Percentiles rank a stretch among this genome's conserved stretches.
These are phyloP conservation scores for Drosophila birchii DNA, from an alignment of 2,888 invertebrate genomes.

Conservation along the genomic window DNA sequence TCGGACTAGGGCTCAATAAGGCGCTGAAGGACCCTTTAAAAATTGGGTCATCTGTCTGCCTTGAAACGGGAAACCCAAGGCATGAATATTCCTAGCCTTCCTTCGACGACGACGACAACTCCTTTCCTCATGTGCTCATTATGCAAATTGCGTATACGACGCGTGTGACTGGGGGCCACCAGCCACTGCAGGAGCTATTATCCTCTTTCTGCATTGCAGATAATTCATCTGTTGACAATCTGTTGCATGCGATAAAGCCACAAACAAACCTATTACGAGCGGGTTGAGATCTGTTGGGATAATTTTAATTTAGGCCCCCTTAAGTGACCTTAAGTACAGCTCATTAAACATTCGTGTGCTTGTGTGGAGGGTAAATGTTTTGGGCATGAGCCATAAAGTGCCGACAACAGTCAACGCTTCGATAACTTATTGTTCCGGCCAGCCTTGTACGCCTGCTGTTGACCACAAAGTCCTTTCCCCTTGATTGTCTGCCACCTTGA, in stretches of 20 bases:
- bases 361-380: slow-evolving; percentile 3
- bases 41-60: slow-evolving; percentile 63
- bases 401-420: slow-evolving; percentile 47
- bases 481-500: slow-evolving; percentile 19
- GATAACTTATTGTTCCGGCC: slow-evolving; percentile 38
- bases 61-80: slow-evolving; percentile 49
- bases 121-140: slow-evolving; percentile 56
- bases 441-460: slow-evolving; percentile 32
- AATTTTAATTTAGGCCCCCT: slow-evolving; percentile 26
- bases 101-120: slow-evolving; percentile 9
- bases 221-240: slow-evolving; percentile 58
- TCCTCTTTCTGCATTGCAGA: slow-evolving; percentile 31
- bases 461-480: slow-evolving; percentile 29
- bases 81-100: slow-evolving; percentile 12
- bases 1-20: slow-evolving; percentile 26
- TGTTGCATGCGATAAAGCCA: slow-evolving; percentile 58
- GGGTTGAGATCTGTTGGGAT: slow-evolving; percentile 17
- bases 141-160: slow-evolving; percentile 74
- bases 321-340: slow-evolving; percentile 12
- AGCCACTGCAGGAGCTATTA: slow-evolving; percentile 49
- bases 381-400: slow-evolving; percentile 34
- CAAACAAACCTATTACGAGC: slow-evolving; percentile 33
- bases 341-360: slow-evolving; percentile 11
- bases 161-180: slow-evolving; percentile 41
- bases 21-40: slow-evolving; percentile 33